These are phyloP conservation scores for Lycia hirtaria DNA, from an alignment of 2,888 invertebrate species.

Conservation along the genomic window DNA sequence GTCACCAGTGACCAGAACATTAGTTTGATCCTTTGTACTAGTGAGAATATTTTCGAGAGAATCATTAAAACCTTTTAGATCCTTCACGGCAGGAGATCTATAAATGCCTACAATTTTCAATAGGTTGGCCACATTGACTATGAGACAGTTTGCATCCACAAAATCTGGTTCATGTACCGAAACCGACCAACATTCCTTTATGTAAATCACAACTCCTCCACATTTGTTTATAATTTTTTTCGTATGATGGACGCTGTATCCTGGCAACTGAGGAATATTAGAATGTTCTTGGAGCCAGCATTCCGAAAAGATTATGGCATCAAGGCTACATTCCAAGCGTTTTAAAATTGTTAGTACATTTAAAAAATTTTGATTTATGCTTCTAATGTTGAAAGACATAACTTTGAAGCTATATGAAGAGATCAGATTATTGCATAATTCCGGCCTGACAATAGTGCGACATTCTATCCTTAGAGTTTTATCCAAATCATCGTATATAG, in stretches of 20 bases:
- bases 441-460: neutral
- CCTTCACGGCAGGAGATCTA: neutral
- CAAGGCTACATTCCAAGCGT: neutral
- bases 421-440: neutral
- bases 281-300: neutral
- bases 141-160: conserved; percentile 2
- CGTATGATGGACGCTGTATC: neutral
- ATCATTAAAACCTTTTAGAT: neutral
- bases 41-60: neutral
- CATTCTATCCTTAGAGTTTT: neutral
- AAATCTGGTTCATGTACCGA: neutral
- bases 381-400: neutral
- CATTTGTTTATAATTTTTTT: neutral
- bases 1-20: neutral
- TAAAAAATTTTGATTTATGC: neutral
- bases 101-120: conserved; percentile 2
- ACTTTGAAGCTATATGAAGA: neutral
- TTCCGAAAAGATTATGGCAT: neutral
- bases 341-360: neutral
- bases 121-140: neutral
- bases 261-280: neutral
- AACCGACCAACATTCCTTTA: neutral
- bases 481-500: neutral
- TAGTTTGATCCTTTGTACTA: too few relatives aligned
- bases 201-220: neutral